Base-by-base conservation (phyloP, 2,113 vertebrate genomes). In the Myrmophylax atrothorax region DNA sequence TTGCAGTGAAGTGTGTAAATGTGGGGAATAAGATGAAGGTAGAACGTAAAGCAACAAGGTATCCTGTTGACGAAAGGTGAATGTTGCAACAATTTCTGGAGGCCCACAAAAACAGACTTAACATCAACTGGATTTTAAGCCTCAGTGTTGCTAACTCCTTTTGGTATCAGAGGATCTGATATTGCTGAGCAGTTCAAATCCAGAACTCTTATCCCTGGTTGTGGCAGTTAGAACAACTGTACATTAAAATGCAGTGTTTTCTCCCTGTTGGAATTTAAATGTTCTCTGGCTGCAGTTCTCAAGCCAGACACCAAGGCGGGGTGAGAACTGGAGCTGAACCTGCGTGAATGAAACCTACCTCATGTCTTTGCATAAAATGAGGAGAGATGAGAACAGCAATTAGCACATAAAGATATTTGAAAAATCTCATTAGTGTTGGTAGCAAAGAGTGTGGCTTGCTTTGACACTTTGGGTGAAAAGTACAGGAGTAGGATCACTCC, bases 361-460 rank as follows among this genome's bases (percentile, higher is more conserved):
- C 12, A 1, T 93, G 87, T 38, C 68, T 74, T 56, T 89, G 90
- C 82, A 90, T 93, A 49, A 94, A 74, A 80, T 40, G 44, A 90
- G 35, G 67, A n/a, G 56, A 77, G 37, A 70, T 1, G 5, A 55
- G 56, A 84, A 78, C 60, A 78, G 85, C 44, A 75, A 72, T 95
- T 81, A 84, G 38, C 50, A 38, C n/a, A 25, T 86, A 26, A 55
- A 95, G 91, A 80, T 78, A 93, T 56, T 63, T 90, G 67, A 84
- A 63, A 88, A 90, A 70, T 88, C 55, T 93, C 47, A 69, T 93
- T 79, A 80, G 67, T 49, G 62, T 62, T 17, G 4, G 26, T 68
- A 86, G 79, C 52, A 44, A 46, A 64, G 72, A 40, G 13, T 1
- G 13, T 12, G 83, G 17, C 75, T 95, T 86, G 50, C 83, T 91